phyloP scores from a whole-genome alignment of 1,140 invertebrate genomes.

The Pseudomyrmex sp. region DNA sequence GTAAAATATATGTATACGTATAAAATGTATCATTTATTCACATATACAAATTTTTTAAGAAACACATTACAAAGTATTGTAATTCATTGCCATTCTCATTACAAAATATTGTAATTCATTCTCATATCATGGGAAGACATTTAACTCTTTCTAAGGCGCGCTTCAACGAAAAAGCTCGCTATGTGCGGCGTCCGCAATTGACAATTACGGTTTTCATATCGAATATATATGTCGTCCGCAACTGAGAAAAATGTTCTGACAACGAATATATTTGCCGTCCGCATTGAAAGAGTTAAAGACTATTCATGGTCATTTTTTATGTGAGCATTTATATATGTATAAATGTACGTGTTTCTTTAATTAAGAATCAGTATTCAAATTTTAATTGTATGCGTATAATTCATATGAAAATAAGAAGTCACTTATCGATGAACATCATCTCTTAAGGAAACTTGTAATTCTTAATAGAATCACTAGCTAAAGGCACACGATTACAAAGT shows the following conservation, averaged over 20 bases:
- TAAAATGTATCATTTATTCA: slow-evolving; percentile 69
- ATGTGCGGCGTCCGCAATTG: too few relatives aligned
- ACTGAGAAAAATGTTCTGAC: too few relatives aligned
- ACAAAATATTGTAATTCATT: slow-evolving; percentile 54
- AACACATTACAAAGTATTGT: slow-evolving; percentile 64
- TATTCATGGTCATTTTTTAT: not conserved
- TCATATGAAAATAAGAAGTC: slow-evolving; percentile 38
- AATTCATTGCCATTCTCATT: slow-evolving; percentile 25
- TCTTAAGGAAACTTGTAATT: slow-evolving; percentile 10
- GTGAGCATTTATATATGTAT: slow-evolving; percentile 1
- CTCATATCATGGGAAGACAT: slow-evolving; percentile 18
- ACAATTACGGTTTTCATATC: too few relatives aligned
- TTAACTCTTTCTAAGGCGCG: not conserved
- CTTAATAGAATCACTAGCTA: slow-evolving; percentile 9
- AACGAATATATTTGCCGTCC: too few relatives aligned
- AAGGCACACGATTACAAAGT: slow-evolving; percentile 40
- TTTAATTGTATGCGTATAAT: slow-evolving; percentile 23
- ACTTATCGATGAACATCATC: slow-evolving; percentile 15
- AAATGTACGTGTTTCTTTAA: slow-evolving; percentile 37
- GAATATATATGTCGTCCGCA: too few relatives aligned
- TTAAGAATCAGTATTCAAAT: slow-evolving; percentile 1
- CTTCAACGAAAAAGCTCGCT: too few relatives aligned
- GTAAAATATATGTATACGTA: slow-evolving; percentile 29
- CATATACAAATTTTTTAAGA: slow-evolving; percentile 64
- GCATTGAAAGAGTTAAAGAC: not conserved